phyloP scores from a whole-genome alignment of 1,140 invertebrate species.

The Zaprionus capensis region DNA sequence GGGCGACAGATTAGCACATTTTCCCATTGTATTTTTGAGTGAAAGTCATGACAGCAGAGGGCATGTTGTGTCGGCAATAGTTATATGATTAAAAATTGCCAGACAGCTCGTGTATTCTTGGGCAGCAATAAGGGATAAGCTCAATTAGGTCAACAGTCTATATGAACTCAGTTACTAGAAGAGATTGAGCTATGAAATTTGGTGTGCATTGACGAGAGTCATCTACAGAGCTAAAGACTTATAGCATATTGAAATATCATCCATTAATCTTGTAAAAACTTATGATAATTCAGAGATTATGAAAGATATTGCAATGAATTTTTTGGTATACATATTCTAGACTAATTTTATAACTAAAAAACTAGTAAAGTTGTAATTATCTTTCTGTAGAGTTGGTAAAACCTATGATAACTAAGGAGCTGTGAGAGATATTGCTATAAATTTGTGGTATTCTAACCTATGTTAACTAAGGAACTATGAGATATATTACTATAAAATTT shows the following conservation, averaged over 20 bases:
- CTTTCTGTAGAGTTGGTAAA: not conserved
- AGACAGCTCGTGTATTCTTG: not conserved
- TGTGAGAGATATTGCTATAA: not conserved
- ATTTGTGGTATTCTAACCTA: not conserved
- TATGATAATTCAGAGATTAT: not conserved
- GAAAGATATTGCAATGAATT: not conserved
- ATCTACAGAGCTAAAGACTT: not conserved
- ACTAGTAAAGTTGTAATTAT: not conserved
- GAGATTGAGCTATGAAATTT: not conserved
- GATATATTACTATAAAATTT: not conserved
- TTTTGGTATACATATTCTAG: not conserved
- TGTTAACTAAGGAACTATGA: not conserved
- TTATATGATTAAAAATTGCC: not conserved
- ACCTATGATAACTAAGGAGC: not conserved
- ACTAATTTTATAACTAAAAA: too few relatives aligned
- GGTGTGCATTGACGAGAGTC: not conserved
- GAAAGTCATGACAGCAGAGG: not conserved
- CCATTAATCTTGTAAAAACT: not conserved
- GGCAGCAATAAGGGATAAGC: not conserved
- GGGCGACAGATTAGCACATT: conserved; percentile 67
- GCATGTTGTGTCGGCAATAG: not conserved
- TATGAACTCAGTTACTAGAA: not conserved
- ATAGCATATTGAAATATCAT: not conserved
- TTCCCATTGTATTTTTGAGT: conserved; percentile 21
- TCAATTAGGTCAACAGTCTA: not conserved